Evolutionary conservation across 2,113 vertebrate species (phyloP).

Genomic region (Mormoops blainvillei): DNA sequence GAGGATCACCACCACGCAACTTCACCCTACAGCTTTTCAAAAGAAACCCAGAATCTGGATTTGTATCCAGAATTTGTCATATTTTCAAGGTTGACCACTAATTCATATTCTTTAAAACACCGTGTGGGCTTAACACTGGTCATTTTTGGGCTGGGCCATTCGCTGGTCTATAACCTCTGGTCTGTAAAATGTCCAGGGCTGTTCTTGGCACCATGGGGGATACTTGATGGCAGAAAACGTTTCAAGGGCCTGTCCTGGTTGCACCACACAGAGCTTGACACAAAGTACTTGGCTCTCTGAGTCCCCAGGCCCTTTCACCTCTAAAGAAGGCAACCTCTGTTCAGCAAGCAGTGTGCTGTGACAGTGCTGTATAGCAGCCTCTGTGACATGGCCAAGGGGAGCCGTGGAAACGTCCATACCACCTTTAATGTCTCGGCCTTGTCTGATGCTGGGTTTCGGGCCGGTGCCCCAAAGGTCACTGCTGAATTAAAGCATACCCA

Average conservation of each 20-base stretch:
- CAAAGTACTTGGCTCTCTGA: neutral
- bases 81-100: neutral
- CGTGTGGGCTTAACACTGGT: neutral
- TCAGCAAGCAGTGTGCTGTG: neutral
- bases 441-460: neutral
- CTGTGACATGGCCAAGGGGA: neutral
- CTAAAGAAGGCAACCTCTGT: neutral
- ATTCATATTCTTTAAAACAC: neutral
- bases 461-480: neutral
- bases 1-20: neutral
- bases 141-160: neutral
- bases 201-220: neutral
- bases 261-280: neutral
- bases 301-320: neutral
- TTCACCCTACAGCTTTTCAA: neutral
- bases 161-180: neutral
- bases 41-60: neutral
- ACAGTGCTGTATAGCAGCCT: neutral
- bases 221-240: neutral
- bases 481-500: neutral
- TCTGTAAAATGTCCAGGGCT: neutral
- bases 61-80: neutral
- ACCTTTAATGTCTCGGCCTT: neutral
- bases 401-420: neutral
- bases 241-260: neutral